phyloP scores from a whole-genome alignment of 2,888 invertebrate genomes.

The Cylloceria caligata region DNA sequence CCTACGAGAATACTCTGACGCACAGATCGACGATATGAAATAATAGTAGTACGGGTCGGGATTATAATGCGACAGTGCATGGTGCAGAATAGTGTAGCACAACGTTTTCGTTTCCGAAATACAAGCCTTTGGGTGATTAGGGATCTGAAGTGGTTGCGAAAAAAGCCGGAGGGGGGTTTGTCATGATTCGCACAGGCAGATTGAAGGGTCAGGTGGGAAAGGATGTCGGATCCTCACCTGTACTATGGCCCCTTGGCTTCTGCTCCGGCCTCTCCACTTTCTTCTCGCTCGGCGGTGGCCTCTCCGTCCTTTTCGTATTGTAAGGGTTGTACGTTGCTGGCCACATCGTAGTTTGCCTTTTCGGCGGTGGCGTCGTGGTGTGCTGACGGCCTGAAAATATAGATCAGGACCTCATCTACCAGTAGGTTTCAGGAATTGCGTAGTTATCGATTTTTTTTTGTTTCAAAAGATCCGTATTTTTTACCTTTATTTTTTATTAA shows the following conservation, averaged over 20 bases:
- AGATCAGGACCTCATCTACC: slow-evolving; percentile 74
- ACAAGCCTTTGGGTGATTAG: slow-evolving; percentile 55
- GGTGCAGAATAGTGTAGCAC: slow-evolving; percentile 81
- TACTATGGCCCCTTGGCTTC: slow-evolving; percentile 80
- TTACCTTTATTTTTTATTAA: slow-evolving; percentile 18
- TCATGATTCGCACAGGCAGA: slow-evolving; percentile 28
- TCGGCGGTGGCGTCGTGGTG: slow-evolving; percentile 80
- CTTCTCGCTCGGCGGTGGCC: slow-evolving; percentile 81
- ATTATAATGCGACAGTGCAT: slow-evolving; percentile 76
- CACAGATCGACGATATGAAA: slow-evolving; percentile 63
- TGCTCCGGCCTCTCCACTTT: slow-evolving; percentile 81
- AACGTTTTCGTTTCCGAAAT: slow-evolving; percentile 67
- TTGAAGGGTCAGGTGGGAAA: slow-evolving; percentile 23
- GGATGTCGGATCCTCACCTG: slow-evolving; percentile 78
- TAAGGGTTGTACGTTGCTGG: slow-evolving; percentile 82
- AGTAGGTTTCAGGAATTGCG: slow-evolving; percentile 68
- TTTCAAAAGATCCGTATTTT: slow-evolving; percentile 19
- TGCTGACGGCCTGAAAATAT: slow-evolving; percentile 83
- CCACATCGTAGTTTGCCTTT: slow-evolving; percentile 81
- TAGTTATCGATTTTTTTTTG: slow-evolving; percentile 58
- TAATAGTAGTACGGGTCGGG: slow-evolving; percentile 53
- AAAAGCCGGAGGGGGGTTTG: slow-evolving; percentile 53
- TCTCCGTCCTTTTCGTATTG: slow-evolving; percentile 83
- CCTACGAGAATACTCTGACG: slow-evolving; percentile 42
- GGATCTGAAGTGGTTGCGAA: slow-evolving; percentile 27